phyloP scores from a whole-genome alignment of 2,888 invertebrate genomes.

The Operophtera brumata region DNA sequence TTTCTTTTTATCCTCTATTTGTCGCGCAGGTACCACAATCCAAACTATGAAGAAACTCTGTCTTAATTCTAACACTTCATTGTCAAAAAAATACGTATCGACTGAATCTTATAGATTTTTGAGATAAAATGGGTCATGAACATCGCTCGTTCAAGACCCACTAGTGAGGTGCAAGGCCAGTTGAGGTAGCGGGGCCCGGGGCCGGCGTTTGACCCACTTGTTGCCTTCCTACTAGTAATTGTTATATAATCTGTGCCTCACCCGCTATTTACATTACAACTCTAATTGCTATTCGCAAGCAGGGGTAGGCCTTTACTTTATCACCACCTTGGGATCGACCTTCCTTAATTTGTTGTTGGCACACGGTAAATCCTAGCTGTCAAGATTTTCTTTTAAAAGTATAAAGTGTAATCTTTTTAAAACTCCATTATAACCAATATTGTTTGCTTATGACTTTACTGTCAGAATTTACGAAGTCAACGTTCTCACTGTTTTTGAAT shows the following conservation, averaged over 20 bases:
- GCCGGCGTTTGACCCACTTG: constrained; percentile 72
- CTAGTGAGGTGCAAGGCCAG: constrained; percentile 35
- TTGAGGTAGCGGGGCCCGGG: constrained; percentile 19
- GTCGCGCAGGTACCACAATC: too few relatives aligned
- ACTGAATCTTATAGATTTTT: constrained; percentile 47
- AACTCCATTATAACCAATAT: neutral
- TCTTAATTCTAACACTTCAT: too few relatives aligned
- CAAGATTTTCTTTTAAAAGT: constrained; percentile 24
- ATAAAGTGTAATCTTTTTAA: constrained; percentile 8
- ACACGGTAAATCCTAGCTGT: constrained; percentile 38
- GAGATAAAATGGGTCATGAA: constrained; percentile 76
- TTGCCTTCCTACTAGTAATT: constrained; percentile 51
- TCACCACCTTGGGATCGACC: constrained; percentile 48
- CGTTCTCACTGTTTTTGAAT: too few relatives aligned
- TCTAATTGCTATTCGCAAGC: constrained; percentile 59
- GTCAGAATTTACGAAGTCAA: neutral
- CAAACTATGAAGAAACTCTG: too few relatives aligned
- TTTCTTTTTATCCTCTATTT: too few relatives aligned
- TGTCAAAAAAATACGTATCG: neutral
- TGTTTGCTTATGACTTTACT: neutral
- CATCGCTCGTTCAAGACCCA: constrained; percentile 72
- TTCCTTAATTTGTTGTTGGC: constrained; percentile 49
- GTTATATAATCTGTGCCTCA: constrained; percentile 45
- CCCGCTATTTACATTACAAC: constrained; percentile 69
- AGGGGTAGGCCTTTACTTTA: constrained; percentile 52